A percentile compares a stretch with the other conserved stretches of the same genome.
Conservation (phyloP, 37 sponge, comb jelly and placozoan genomes). For the Aplysina aerophoba region DNA sequence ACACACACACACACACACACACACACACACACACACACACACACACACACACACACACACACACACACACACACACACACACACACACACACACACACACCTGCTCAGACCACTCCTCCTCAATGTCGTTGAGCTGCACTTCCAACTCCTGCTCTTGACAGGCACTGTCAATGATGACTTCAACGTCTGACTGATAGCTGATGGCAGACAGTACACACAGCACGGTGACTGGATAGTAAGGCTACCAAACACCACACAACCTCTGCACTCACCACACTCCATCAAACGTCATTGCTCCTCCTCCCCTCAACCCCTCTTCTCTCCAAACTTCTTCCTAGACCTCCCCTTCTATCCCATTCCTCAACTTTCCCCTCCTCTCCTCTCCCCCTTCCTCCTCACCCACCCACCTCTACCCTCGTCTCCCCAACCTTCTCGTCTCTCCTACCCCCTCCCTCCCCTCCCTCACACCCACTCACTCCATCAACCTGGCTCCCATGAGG, state of each 20-base stretch:
- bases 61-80: not conserved
- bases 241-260: not conserved
- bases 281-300: no score
- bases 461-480: constrained; percentile 54
- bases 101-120: constrained; percentile 91
- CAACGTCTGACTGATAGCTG: constrained; percentile 64
- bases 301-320: no score
- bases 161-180: constrained; percentile 71
- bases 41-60: constrained; percentile 24
- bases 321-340: no score
- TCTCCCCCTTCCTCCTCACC: no score
- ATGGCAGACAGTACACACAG: not conserved
- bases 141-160: constrained; percentile 69
- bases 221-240: no score
- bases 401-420: no score
- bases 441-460: no score
- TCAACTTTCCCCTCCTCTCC: no score
- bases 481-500: constrained; percentile 73
- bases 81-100: constrained; percentile 29
- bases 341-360: no score
- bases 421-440: no score
- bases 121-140: constrained; percentile 58
- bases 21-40: constrained; percentile 14
- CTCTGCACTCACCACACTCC: no score
- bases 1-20: not conserved